phyloP scores from a whole-genome alignment of 2,113 vertebrate species.

The Coracopsis vasa region DNA sequence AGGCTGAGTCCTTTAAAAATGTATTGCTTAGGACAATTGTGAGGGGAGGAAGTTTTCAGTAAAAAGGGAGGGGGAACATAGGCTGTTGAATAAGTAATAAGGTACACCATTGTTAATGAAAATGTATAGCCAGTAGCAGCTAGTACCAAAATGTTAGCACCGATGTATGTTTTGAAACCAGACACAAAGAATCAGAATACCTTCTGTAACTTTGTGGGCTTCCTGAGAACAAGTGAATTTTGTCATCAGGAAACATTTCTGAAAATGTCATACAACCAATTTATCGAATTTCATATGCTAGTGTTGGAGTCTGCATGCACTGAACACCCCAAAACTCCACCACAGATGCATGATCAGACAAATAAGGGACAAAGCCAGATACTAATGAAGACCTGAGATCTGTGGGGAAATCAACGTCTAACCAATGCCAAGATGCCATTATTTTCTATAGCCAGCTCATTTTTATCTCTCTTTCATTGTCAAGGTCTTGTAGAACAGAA shows the following conservation, averaged over 20 bases:
- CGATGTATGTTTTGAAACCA: fast-evolving
- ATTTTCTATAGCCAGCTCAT: background rate
- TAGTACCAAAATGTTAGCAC: background rate
- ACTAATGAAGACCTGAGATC: background rate
- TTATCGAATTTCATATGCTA: background rate
- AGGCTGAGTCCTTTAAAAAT: background rate
- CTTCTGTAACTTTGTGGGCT: background rate
- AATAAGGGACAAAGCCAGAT: background rate
- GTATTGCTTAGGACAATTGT: background rate
- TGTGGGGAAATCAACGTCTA: background rate
- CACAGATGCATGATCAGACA: background rate
- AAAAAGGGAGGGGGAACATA: background rate
- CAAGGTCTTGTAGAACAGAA: background rate
- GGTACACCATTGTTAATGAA: background rate
- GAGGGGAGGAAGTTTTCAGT: background rate
- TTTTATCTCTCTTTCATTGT: background rate
- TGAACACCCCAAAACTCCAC: background rate
- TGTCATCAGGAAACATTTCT: background rate
- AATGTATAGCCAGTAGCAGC: background rate
- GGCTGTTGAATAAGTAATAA: constrained; percentile 4
- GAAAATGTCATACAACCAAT: background rate
- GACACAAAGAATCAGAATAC: background rate
- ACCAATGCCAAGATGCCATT: background rate
- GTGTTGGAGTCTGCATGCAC: background rate
- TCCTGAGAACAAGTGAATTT: background rate